A percentile compares a stretch with the other conserved stretches of the same genome.
Conservation (phyloP, 2,797 vertebrate species). For the Cichlasoma orientale region DNA sequence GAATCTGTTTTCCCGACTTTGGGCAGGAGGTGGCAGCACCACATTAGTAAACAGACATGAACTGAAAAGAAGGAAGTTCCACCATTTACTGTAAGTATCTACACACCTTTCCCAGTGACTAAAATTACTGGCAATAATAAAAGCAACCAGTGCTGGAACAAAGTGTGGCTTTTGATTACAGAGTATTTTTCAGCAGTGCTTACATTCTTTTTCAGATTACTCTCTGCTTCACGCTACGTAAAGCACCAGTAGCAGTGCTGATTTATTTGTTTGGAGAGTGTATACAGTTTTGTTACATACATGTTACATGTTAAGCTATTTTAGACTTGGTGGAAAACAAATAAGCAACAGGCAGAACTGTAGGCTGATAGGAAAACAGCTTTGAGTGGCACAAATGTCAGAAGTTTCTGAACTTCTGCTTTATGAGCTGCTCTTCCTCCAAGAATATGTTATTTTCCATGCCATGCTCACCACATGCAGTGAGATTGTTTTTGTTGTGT, state of each 20-base stretch:
- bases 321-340: neutral
- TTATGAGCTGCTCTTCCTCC: constrained; percentile 1
- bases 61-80: neutral
- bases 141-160: neutral
- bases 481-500: constrained; percentile 34
- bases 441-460: constrained; percentile 18
- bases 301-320: neutral
- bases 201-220: neutral
- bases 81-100: neutral
- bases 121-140: neutral
- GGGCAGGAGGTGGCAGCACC: constrained; percentile 71
- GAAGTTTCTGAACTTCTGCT: constrained; percentile 56
- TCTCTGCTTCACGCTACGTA: neutral
- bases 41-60: constrained; percentile 24
- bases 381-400: constrained; percentile 31
- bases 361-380: constrained; percentile 31
- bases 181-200: neutral
- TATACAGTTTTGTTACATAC: constrained; percentile 7
- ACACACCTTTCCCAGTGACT: neutral
- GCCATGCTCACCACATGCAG: constrained; percentile 20
- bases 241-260: neutral
- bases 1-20: neutral
- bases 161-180: neutral
- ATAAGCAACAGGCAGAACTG: constrained; percentile 1
- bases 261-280: constrained; percentile 19